Conservation (phyloP, 2,888 invertebrate species). For the Ferrisia virgata region DNA sequence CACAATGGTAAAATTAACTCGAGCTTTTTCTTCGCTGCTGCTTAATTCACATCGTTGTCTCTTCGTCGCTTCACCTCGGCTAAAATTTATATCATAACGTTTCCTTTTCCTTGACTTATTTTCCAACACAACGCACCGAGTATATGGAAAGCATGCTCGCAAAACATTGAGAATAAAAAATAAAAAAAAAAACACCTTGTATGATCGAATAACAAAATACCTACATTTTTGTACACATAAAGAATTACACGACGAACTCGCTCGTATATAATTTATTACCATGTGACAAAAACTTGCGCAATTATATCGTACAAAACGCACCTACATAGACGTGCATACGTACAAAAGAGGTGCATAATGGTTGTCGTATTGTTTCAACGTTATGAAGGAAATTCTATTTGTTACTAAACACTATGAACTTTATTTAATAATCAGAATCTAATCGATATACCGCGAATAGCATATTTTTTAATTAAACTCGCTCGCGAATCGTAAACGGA, state of each 20-base stretch:
- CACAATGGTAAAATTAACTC: constrained; percentile 1
- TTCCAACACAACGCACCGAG: background rate
- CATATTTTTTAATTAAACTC: background rate
- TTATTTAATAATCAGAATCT: background rate
- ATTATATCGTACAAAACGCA: background rate
- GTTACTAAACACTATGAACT: background rate
- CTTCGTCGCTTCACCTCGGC: background rate
- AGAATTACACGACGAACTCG: background rate
- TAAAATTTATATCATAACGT: background rate
- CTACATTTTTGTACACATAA: background rate
- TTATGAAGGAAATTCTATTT: background rate
- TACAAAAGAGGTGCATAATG: background rate
- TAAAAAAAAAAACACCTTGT: background rate
- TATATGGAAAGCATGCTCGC: background rate
- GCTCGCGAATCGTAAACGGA: background rate
- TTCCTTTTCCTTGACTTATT: background rate
- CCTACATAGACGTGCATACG: too few species aligned
- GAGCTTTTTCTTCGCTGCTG: background rate
- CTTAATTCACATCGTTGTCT: background rate
- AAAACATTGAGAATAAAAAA: background rate
- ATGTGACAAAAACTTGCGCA: background rate
- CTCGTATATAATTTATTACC: background rate
- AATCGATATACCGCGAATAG: background rate
- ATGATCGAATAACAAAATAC: background rate
- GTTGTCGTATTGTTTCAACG: background rate